Evolutionary conservation across 2,888 invertebrate genomes (phyloP).

Genomic region (Galerucella pusilla): DNA sequence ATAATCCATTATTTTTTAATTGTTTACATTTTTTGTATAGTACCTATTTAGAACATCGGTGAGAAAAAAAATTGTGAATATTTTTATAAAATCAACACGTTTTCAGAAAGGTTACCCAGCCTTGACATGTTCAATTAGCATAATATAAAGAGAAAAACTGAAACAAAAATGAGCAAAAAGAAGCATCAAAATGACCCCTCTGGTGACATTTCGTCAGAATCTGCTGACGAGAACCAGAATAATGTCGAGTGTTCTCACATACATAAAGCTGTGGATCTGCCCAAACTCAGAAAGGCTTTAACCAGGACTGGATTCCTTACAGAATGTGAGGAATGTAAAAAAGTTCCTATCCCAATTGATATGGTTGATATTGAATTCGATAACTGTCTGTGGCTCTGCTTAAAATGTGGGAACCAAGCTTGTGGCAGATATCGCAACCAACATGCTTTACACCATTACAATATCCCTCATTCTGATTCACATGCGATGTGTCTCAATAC

Average conservation of each 20-base stretch:
- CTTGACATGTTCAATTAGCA: slow-evolving; percentile 42
- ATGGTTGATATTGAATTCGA: slow-evolving; percentile 64
- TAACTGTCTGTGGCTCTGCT: slow-evolving; percentile 78
- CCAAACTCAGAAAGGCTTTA: slow-evolving; percentile 68
- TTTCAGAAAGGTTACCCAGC: slow-evolving; percentile 31
- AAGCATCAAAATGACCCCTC: slow-evolving; percentile 77
- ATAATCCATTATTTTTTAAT: not conserved
- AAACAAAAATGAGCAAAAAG: slow-evolving; percentile 75
- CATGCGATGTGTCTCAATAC: slow-evolving; percentile 82
- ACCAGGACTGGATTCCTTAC: slow-evolving; percentile 65
- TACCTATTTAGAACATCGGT: not conserved
- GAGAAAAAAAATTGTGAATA: not conserved
- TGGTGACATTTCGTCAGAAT: slow-evolving; percentile 77
- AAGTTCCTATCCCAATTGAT: slow-evolving; percentile 48
- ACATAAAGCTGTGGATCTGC: slow-evolving; percentile 74
- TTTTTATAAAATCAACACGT: slow-evolving; percentile 24
- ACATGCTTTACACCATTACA: slow-evolving; percentile 81
- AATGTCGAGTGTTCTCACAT: slow-evolving; percentile 76
- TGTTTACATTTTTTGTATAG: slow-evolving; percentile 1
- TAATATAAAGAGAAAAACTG: slow-evolving; percentile 25
- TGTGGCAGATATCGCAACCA: slow-evolving; percentile 77
- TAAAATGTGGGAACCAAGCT: slow-evolving; percentile 82
- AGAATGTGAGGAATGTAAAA: slow-evolving; percentile 66
- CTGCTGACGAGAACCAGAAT: slow-evolving; percentile 75
- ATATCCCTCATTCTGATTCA: slow-evolving; percentile 79